Conservation (phyloP, 2,113 vertebrate species). For the Triplophysa siluroides region DNA sequence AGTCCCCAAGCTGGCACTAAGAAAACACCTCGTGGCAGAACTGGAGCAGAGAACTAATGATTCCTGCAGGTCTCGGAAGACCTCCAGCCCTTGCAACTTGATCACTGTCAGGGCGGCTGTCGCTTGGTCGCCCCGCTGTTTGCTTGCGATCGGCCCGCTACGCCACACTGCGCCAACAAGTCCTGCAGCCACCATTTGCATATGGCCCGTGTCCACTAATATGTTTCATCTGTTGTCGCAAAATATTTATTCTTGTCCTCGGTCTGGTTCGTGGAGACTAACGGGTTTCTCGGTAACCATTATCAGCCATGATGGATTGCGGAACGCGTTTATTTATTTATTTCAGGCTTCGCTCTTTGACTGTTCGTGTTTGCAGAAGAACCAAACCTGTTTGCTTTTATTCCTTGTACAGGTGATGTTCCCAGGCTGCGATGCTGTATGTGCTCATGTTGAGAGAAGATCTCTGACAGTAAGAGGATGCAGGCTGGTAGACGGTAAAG, state of each 20-base stretch:
- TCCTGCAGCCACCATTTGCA: constrained; percentile 51
- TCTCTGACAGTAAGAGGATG: background rate
- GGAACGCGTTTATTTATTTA: background rate
- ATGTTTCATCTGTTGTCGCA: constrained; percentile 35
- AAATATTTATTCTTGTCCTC: constrained; percentile 37
- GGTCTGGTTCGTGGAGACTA: constrained; percentile 13
- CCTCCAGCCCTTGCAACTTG: constrained; percentile 46
- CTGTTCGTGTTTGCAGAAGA: background rate
- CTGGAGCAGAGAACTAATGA: constrained; percentile 60
- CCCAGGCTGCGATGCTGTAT: background rate
- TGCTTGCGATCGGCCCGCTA: constrained; percentile 24
- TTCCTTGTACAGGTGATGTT: background rate
- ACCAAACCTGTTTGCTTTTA: background rate
- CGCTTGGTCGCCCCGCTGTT: constrained; percentile 40
- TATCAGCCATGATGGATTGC: constrained; percentile 20
- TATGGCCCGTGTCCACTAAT: constrained; percentile 45
- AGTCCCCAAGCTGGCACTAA: constrained; percentile 51
- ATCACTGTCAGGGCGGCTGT: constrained; percentile 54
- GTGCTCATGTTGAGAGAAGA: background rate
- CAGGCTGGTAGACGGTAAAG: background rate
- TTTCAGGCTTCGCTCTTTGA: background rate
- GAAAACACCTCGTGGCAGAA: constrained; percentile 61
- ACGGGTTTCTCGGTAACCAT: background rate
- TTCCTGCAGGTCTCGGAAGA: constrained; percentile 53
- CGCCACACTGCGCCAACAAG: constrained; percentile 26